These are phyloP conservation scores for Eustalomyia histrio DNA, from an alignment of 2,888 invertebrate genomes.

Conservation along the genomic window DNA sequence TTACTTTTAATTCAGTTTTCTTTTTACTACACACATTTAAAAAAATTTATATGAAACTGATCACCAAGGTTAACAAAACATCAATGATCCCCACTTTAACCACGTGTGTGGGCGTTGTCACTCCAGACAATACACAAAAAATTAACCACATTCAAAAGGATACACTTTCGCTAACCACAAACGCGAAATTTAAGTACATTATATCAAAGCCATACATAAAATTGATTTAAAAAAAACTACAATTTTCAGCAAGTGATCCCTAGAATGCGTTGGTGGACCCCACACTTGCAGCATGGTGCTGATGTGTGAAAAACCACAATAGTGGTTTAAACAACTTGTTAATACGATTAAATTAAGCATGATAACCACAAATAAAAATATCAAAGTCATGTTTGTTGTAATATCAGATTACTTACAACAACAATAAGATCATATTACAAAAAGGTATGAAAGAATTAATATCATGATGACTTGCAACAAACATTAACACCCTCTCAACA, in stretches of 20 bases:
- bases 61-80: background rate
- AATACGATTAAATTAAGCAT: conserved; percentile 65
- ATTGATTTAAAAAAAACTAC: conserved; percentile 30
- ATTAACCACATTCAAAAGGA: conserved; percentile 6
- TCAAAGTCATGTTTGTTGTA: conserved; percentile 60
- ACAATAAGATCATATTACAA: conserved; percentile 53
- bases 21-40: no score
- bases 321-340: conserved; percentile 55
- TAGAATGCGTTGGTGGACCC: conserved; percentile 59
- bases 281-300: background rate
- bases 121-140: conserved; percentile 9
- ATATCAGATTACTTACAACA: conserved; percentile 49
- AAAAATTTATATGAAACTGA: conserved; percentile 1
- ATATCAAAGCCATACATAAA: conserved; percentile 58
- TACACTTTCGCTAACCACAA: conserved; percentile 59
- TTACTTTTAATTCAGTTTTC: no score
- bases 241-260: conserved; percentile 41
- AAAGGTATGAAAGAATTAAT: conserved; percentile 5
- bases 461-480: conserved; percentile 48
- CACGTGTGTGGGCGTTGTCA: conserved; percentile 60
- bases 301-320: conserved; percentile 26
- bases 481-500: conserved; percentile 61
- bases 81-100: background rate
- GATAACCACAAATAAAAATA: conserved; percentile 65
- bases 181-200: conserved; percentile 63